Evolutionary conservation across 2,888 invertebrate species (phyloP).

Genomic region (Dynastes tityus): DNA sequence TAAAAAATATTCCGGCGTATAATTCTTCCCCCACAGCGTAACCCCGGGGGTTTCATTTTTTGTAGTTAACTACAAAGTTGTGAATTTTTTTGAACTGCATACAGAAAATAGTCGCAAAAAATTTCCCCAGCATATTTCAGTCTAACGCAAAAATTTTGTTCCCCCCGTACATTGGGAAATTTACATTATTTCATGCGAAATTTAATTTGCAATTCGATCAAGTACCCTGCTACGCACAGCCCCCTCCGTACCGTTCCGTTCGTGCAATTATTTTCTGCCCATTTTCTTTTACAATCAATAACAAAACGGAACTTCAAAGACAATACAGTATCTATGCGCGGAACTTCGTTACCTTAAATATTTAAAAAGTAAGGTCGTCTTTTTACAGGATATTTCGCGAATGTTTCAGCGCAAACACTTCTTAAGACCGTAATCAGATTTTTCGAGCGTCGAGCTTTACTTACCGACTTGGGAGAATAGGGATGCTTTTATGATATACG

Average conservation of each 20-base stretch:
- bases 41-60: no score
- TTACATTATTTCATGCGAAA: conserved; percentile 31
- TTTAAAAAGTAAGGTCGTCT: conserved; percentile 22
- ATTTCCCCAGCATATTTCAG: background rate
- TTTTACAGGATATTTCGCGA: conserved; percentile 22
- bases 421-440: conserved; percentile 41
- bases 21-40: no score
- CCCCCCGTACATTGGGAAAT: conserved; percentile 15
- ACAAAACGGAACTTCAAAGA: conserved; percentile 24
- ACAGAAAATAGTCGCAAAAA: conserved; percentile 9
- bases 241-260: conserved; percentile 7
- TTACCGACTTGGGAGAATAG: conserved; percentile 18
- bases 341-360: conserved; percentile 36
- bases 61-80: background rate
- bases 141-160: conserved; percentile 20
- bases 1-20: no score
- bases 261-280: background rate
- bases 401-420: conserved; percentile 35
- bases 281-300: conserved; percentile 4
- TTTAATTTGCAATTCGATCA: conserved; percentile 38
- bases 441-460: conserved; percentile 32
- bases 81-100: no score
- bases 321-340: conserved; percentile 16
- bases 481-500: conserved; percentile 30
- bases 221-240: conserved; percentile 6